Evolutionary conservation across 1,140 invertebrate species (phyloP).

Genomic region (Drosophila sp.): DNA sequence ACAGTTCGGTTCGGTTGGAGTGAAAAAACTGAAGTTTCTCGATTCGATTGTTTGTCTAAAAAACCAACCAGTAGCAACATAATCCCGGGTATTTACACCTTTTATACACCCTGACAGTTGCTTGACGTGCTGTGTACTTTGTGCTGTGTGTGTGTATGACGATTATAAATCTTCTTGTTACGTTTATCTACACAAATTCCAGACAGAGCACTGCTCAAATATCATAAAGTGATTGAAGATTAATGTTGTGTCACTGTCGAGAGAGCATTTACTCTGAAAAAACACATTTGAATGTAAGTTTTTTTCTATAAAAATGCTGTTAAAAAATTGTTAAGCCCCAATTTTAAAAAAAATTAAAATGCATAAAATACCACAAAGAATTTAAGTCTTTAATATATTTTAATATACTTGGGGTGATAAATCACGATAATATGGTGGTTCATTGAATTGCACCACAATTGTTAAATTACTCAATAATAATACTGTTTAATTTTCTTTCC

Average conservation of each 20-base stretch:
- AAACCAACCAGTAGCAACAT: slow-evolving; percentile 51
- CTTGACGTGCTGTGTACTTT: neutral
- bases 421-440: too few species aligned
- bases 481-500: too few species aligned
- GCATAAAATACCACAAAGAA: too few species aligned
- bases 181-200: slow-evolving; percentile 7
- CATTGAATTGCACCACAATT: too few species aligned
- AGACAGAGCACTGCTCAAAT: neutral
- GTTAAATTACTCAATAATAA: too few species aligned
- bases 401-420: too few species aligned
- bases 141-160: slow-evolving; percentile 29
- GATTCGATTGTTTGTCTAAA: slow-evolving; percentile 48
- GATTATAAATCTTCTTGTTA: slow-evolving; percentile 47
- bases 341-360: too few species aligned
- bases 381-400: too few species aligned
- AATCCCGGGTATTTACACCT: slow-evolving; percentile 75
- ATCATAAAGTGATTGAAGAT: neutral
- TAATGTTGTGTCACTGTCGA: neutral
- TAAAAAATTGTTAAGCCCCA: too few species aligned
- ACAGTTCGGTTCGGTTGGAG: slow-evolving; percentile 38
- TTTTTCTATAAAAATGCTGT: neutral
- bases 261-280: neutral
- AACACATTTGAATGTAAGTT: neutral
- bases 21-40: neutral
- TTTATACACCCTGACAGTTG: slow-evolving; percentile 15